These are phyloP conservation scores for Scaptomyza pallida DNA, from an alignment of 1,140 invertebrate genomes.

Conservation along the genomic window DNA sequence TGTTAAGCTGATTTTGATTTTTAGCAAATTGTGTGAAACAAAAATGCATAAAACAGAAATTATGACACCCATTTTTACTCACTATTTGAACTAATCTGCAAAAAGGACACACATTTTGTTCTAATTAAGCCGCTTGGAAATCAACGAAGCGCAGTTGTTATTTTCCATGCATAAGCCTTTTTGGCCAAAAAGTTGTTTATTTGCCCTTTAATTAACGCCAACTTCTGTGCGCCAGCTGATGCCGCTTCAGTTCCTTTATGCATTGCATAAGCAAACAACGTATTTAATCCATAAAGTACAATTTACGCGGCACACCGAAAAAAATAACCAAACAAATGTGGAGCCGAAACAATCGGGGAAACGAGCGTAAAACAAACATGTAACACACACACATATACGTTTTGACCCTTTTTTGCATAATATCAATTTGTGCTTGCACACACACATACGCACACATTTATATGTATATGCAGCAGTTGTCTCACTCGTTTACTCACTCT, in stretches of 20 bases:
- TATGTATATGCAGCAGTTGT: slow-evolving; percentile 44
- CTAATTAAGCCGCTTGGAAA: slow-evolving; percentile 37
- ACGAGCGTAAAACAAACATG: slow-evolving; percentile 45
- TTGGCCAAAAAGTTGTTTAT: slow-evolving; percentile 30
- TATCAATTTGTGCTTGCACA: slow-evolving; percentile 61
- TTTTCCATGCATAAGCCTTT: slow-evolving; percentile 32
- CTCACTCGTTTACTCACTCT: slow-evolving; percentile 7
- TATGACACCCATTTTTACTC: slow-evolving; percentile 18
- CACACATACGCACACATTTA: slow-evolving; percentile 9
- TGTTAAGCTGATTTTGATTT: background rate
- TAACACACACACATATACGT: too few species aligned
- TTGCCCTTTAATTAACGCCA: slow-evolving; percentile 50
- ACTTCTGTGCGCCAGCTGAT: slow-evolving; percentile 23
- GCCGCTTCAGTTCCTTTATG: background rate
- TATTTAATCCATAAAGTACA: slow-evolving; percentile 78
- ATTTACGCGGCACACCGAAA: slow-evolving; percentile 50
- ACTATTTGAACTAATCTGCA: slow-evolving; percentile 13
- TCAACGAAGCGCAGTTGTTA: slow-evolving; percentile 36
- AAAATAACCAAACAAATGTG: slow-evolving; percentile 24
- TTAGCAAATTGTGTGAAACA: slow-evolving; percentile 9
- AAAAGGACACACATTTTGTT: slow-evolving; percentile 24
- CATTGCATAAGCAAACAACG: slow-evolving; percentile 43
- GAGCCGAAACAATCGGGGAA: slow-evolving; percentile 6
- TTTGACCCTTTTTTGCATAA: slow-evolving; percentile 79
- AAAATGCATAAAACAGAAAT: slow-evolving; percentile 8